Evolutionary conservation across 2,888 invertebrate genomes (phyloP).

Genomic region (Stenodera caucasica): DNA sequence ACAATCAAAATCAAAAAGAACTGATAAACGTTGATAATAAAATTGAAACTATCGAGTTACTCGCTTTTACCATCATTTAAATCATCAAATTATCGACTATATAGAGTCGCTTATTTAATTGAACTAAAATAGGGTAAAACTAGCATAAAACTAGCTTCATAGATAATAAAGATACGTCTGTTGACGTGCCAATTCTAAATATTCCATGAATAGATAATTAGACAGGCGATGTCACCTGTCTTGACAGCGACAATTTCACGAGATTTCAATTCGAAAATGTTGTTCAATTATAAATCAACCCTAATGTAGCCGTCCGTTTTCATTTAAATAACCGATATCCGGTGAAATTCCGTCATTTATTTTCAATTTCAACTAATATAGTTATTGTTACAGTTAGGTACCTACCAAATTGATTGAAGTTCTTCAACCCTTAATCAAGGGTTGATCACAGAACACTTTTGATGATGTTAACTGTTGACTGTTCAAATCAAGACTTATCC

Average conservation of each 20-base stretch:
- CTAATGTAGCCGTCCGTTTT: slow-evolving; percentile 38
- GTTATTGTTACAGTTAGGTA: neutral
- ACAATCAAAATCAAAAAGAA: slow-evolving; percentile 56
- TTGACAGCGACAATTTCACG: slow-evolving; percentile 16
- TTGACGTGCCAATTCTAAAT: slow-evolving; percentile 31
- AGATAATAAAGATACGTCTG: slow-evolving; percentile 22
- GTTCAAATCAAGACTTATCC: slow-evolving; percentile 20
- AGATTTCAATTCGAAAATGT: slow-evolving; percentile 30
- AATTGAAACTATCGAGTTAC: neutral
- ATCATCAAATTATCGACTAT: too few species aligned
- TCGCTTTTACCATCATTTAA: slow-evolving; percentile 19
- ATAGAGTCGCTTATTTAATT: neutral
- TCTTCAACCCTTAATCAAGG: neutral
- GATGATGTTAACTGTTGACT: slow-evolving; percentile 18
- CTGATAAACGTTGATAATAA: neutral
- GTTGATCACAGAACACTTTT: slow-evolving; percentile 16
- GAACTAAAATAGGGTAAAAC: neutral
- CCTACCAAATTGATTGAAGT: neutral
- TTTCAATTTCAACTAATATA: too few species aligned
- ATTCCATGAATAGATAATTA: slow-evolving; percentile 37
- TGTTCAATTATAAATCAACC: slow-evolving; percentile 39
- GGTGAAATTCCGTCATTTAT: too few species aligned
- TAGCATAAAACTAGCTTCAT: neutral
- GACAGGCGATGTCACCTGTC: slow-evolving; percentile 39
- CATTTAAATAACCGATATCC: slow-evolving; percentile 24